These are phyloP conservation scores for Callopanchax toddi DNA, from an alignment of 2,113 vertebrate species.

Conservation along the genomic window DNA sequence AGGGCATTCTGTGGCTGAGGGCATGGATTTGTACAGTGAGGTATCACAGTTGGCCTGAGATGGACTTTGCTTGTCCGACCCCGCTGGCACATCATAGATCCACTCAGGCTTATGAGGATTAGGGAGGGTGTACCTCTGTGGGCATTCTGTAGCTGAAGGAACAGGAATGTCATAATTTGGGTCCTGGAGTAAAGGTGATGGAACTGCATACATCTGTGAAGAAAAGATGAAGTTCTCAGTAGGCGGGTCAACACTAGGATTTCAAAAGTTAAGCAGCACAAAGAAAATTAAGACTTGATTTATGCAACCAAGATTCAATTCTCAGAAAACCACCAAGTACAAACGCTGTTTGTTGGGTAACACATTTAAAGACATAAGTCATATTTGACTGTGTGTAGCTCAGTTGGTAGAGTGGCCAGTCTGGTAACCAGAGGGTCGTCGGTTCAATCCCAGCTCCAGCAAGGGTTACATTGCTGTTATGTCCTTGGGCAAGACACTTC, in stretches of 20 bases:
- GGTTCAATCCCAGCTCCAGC: no score
- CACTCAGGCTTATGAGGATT: constrained; percentile 83
- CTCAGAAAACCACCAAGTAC: background rate
- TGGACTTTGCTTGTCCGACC: constrained; percentile 66
- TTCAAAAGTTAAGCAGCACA: background rate
- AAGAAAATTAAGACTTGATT: background rate
- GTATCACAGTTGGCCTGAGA: constrained; percentile 26
- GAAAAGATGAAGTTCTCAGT: constrained; percentile 11
- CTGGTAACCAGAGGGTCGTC: no score
- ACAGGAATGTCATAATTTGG: constrained; percentile 69
- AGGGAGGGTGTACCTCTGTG: constrained; percentile 76
- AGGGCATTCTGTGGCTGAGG: no score
- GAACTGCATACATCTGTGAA: constrained; percentile 80
- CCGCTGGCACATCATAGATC: constrained; percentile 86
- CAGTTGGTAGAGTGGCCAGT: no score
- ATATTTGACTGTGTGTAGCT: no score
- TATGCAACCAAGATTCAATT: background rate
- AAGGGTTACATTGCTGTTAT: no score
- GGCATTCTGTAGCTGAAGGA: constrained; percentile 43
- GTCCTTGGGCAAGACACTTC: no score
- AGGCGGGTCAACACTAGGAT: background rate
- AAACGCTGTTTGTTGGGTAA: background rate
- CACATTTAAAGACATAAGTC: no score
- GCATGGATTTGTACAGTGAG: constrained; percentile 45
- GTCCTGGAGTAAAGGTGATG: constrained; percentile 70